Evolutionary conservation across 2,797 vertebrate genomes (phyloP), one percentile per base, ranked within the genome.

Genomic region (Sparidentex hasta): DNA sequence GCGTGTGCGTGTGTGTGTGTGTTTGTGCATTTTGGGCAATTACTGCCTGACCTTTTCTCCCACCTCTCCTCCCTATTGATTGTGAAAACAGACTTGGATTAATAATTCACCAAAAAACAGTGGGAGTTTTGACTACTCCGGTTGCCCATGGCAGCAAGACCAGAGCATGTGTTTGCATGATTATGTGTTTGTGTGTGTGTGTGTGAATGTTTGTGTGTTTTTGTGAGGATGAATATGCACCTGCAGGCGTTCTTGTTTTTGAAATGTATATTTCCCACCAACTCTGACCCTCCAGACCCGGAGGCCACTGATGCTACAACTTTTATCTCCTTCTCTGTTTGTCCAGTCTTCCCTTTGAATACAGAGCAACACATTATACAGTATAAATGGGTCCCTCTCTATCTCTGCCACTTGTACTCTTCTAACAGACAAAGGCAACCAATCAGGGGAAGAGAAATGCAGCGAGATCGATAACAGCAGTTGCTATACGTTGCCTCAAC

Each of bases 11-110:
- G 2, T 65, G 43, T 52, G 12, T 25, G 54, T 38, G 43, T 64
- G 52, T 79, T 21, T 78, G 57, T 61, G 71, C 74, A 68, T 81
- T 81, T 82, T 58, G 46, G 71, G 66, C 73, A 88, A 88, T 88
- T 76, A 88, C 72, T 82, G 63, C 77, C 67, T 90, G 87, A 91
- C 87, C 85, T 90, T 90, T 90, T 80, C 81, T 78, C 41, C 78
- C 71, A 74, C 77, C 74, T 87, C 78, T 81, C 71, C 70, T 82
- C 59, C 54, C 50, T 76, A 83, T 78, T 89, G 88, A 91, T 90
- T 87, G 74, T 81, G 44, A 85, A 89, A 92, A 88, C 78, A 87
- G 73, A 85, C 78, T 84, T 71, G 51, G 70, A 86, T 88, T 83
- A 88, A 86, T 91, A 87, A 88, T 86, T 87, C 62, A 83, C 75